Base-by-base conservation (phyloP, 2,113 vertebrate genomes). In the Cyprinodon brontotheroides region DNA sequence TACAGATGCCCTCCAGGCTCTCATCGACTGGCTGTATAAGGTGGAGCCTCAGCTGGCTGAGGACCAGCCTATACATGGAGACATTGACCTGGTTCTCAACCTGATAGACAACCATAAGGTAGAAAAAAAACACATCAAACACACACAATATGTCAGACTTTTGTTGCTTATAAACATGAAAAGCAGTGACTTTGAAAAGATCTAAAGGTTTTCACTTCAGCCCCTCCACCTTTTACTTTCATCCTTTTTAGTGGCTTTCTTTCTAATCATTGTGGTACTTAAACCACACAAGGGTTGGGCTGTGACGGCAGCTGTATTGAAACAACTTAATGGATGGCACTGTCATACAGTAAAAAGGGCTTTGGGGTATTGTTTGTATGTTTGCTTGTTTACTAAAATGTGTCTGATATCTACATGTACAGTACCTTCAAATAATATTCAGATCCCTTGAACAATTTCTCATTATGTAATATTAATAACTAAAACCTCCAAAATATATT, bases 41-140 rank as follows among this genome's bases (percentile, higher is more conserved):
- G 95, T 99, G 74, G 98, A 99, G 68, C 97, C 98, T 66, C 97
- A 98, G 70, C 85, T 99, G 85, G 97, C 97, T 3, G 97, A 99
- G 93, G 98, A 99, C 82, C 98, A 99, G 81, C 97, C 97, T 0
- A 96, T 99, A 11, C 97, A 99, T 0, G 98, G 98, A 89, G 98
- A 99, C 89, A 95, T 98, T 38, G 97, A 99, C 93, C 94, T 99
- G 85, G 96, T 99, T 77, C 96, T 99, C 92, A 98, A 98, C 84
- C 91, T 99, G 88, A 98, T 98, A 4, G 97, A 99, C 87, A 99
- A 95, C 92, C 98, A 99, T 93, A 99, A 99, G 96, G 98, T 99
- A 96, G 39, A 45, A 65, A 59, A 38, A 45, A 20, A 36, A 40
- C 14, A 64, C 40, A 81, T 64, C 3, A 40, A 61, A 67, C 4